These are phyloP conservation scores for Solea senegalensis DNA, from an alignment of 2,113 vertebrate genomes.

Conservation along the genomic window DNA sequence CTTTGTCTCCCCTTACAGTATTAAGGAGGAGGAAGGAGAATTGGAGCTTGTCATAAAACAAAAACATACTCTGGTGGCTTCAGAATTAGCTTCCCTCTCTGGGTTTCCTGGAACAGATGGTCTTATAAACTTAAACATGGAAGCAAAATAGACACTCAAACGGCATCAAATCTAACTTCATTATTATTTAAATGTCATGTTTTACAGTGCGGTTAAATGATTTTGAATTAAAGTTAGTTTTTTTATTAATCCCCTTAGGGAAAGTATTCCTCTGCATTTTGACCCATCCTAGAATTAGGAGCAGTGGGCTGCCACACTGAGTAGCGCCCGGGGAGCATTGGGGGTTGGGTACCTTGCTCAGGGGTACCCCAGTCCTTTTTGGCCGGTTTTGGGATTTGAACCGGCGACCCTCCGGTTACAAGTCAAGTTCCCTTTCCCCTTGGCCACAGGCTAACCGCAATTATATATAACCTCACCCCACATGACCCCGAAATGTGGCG, in stretches of 20 bases:
- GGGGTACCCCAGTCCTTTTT: too few relatives aligned
- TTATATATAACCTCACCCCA: background rate
- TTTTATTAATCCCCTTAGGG: too few relatives aligned
- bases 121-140: slow-evolving; percentile 55
- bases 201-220: slow-evolving; percentile 24
- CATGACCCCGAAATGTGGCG: slow-evolving; percentile 17
- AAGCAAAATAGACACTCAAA: slow-evolving; percentile 16
- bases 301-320: too few relatives aligned
- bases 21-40: slow-evolving; percentile 25
- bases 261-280: too few relatives aligned
- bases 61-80: slow-evolving; percentile 10
- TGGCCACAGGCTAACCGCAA: too few relatives aligned
- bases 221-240: too few relatives aligned
- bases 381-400: too few relatives aligned
- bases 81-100: slow-evolving; percentile 3
- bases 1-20: slow-evolving; percentile 34
- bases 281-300: too few relatives aligned
- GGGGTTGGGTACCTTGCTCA: too few relatives aligned
- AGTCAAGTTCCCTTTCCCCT: too few relatives aligned
- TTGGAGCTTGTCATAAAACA: slow-evolving; percentile 28
- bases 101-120: slow-evolving; percentile 56
- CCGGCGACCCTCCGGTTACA: too few relatives aligned
- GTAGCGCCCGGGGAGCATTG: too few relatives aligned
- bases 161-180: slow-evolving; percentile 28
- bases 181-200: slow-evolving; percentile 39